These are phyloP conservation scores for Falco rusticolus DNA, from an alignment of 2,797 vertebrate genomes.

Conservation along the genomic window DNA sequence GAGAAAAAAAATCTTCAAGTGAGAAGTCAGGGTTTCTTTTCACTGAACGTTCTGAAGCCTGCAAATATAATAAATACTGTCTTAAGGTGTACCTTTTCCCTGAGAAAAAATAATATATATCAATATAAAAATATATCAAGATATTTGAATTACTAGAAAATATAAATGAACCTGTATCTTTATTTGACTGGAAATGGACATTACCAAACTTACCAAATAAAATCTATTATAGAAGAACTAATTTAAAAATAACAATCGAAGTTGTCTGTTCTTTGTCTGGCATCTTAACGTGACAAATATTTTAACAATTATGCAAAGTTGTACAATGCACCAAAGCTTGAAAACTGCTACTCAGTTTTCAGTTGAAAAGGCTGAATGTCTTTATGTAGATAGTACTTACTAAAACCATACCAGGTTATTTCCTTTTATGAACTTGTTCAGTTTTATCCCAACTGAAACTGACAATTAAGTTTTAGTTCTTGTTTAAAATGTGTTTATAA, in stretches of 20 bases:
- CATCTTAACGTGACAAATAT: not conserved
- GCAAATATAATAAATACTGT: not conserved
- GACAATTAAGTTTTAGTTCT: not conserved
- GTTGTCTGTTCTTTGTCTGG: not conserved
- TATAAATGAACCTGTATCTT: not conserved
- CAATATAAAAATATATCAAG: too few relatives aligned
- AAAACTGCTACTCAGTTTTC: not conserved
- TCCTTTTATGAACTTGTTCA: not conserved
- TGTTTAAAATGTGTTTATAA: not conserved
- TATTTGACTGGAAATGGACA: not conserved
- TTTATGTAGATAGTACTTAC: not conserved
- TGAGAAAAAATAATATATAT: not conserved
- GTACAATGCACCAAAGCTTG: not conserved
- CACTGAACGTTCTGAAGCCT: not conserved
- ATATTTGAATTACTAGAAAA: not conserved
- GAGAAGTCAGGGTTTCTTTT: not conserved
- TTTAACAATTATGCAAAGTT: not conserved
- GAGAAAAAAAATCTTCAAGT: not conserved
- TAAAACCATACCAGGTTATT: not conserved
- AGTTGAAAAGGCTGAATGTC: not conserved
- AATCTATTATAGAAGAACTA: not conserved
- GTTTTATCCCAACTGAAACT: not conserved
- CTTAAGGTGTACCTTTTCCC: not conserved
- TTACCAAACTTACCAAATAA: not conserved
- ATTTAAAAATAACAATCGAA: not conserved